phyloP scores from a whole-genome alignment of 2,113 vertebrate genomes.

The Phrynocephalus versicolor region DNA sequence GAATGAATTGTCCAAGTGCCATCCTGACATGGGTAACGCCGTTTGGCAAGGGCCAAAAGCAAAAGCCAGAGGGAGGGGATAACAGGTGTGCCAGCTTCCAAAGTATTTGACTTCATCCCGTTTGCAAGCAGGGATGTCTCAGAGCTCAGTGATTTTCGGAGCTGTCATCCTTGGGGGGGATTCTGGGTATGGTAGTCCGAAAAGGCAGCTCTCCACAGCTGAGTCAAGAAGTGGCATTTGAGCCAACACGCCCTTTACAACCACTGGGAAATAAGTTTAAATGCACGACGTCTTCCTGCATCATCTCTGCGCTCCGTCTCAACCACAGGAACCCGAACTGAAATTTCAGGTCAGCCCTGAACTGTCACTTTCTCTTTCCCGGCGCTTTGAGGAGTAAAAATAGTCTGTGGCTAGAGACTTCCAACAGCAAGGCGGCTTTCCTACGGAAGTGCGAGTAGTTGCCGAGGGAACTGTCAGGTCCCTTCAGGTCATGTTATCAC shows the following conservation, averaged over 20 bases:
- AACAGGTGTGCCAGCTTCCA: too few relatives aligned
- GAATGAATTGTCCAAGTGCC: too few relatives aligned
- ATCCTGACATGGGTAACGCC: too few relatives aligned
- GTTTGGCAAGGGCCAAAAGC: too few relatives aligned
- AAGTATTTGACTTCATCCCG: too few relatives aligned
- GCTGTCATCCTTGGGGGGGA: too few relatives aligned
- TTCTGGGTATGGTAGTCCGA: too few relatives aligned
- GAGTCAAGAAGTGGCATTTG: too few relatives aligned
- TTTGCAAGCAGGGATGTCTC: too few relatives aligned
- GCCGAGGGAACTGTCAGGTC: conserved; percentile 14
- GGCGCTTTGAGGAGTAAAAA: conserved; percentile 6
- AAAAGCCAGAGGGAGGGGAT: too few relatives aligned
- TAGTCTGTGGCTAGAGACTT: background rate
- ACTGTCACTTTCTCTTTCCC: background rate
- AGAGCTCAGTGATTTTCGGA: too few relatives aligned
- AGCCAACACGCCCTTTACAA: background rate
- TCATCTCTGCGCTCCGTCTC: background rate
- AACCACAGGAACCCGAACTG: background rate
- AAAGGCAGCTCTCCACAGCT: too few relatives aligned
- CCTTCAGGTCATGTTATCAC: conserved; percentile 10
- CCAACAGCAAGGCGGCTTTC: background rate
- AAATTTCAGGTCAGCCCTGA: background rate
- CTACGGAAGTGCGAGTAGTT: conserved; percentile 8
- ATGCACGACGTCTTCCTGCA: background rate
- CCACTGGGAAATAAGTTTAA: background rate